phyloP scores from a whole-genome alignment of 2,888 invertebrate species.

The Meteorus colon region DNA sequence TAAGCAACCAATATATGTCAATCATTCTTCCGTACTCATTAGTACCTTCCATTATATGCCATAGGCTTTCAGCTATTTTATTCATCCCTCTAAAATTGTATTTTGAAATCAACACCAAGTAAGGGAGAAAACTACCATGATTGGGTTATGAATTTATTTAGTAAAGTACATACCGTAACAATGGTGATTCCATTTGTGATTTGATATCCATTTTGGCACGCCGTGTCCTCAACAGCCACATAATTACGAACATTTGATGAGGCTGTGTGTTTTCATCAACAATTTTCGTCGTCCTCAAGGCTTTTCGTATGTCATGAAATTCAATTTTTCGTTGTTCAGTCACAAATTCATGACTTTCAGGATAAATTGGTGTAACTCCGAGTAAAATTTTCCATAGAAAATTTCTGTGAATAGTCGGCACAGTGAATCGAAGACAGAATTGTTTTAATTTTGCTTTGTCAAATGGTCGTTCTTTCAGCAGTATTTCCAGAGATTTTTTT shows the following conservation, averaged over 20 bases:
- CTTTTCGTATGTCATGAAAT: conserved; percentile 83
- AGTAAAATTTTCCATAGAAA: conserved; percentile 91
- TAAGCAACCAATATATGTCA: conserved; percentile 89
- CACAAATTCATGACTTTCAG: conserved; percentile 84
- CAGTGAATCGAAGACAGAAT: conserved; percentile 88
- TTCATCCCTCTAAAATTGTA: conserved; percentile 64
- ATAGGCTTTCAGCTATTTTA: conserved; percentile 78
- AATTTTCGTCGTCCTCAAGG: conserved; percentile 81
- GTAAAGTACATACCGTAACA: conserved; percentile 60
- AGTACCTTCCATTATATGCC: conserved; percentile 83
- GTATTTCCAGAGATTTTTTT: conserved; percentile 90
- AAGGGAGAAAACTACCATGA: conserved; percentile 43
- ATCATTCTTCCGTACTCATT: conserved; percentile 71
- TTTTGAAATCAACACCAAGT: conserved; percentile 7
- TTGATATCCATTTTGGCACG: conserved; percentile 74
- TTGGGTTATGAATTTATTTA: conserved; percentile 43
- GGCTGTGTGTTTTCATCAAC: conserved; percentile 80
- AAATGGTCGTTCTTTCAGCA: conserved; percentile 88
- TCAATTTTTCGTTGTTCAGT: conserved; percentile 83
- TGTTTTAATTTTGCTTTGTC: conserved; percentile 87
- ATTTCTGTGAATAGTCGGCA: conserved; percentile 86
- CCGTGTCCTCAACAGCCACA: conserved; percentile 88
- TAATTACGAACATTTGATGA: conserved; percentile 81
- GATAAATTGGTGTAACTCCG: conserved; percentile 85
- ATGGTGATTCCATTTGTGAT: conserved; percentile 65